Evolutionary conservation across 2,888 invertebrate genomes (phyloP).

Genomic region (Heteropelma amictum): DNA sequence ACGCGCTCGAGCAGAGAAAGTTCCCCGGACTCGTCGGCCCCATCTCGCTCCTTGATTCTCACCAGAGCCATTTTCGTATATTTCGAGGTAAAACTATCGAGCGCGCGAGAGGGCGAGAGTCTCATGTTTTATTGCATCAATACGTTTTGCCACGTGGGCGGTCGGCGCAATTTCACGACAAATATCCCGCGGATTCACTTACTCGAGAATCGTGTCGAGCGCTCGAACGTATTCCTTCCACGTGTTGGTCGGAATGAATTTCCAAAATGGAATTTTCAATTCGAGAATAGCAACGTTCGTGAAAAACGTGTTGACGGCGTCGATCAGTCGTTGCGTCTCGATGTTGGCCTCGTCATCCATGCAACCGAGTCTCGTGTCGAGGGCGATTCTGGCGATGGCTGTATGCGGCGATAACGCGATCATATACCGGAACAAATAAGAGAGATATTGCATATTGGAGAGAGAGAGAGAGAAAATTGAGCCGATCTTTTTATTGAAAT

Average conservation of each 20-base stretch:
- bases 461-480: neutral
- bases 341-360: constrained; percentile 79
- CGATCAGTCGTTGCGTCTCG: constrained; percentile 83
- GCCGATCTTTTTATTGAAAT: neutral
- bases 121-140: no score
- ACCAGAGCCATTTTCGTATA: constrained; percentile 82
- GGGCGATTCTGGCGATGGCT: constrained; percentile 84
- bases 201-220: constrained; percentile 85
- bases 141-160: no score
- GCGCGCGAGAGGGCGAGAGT: no score
- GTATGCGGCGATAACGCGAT: constrained; percentile 57
- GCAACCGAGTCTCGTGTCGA: constrained; percentile 84
- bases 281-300: constrained; percentile 83
- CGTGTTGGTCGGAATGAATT: constrained; percentile 82
- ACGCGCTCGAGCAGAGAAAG: constrained; percentile 84
- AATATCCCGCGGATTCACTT: no score
- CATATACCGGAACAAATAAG: neutral
- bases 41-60: constrained; percentile 68
- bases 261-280: constrained; percentile 84
- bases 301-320: constrained; percentile 84
- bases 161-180: no score
- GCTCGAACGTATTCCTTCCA: constrained; percentile 83
- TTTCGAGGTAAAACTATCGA: constrained; percentile 83
- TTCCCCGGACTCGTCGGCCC: constrained; percentile 75
- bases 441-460: no score